Base-by-base conservation (phyloP, 2,113 vertebrate species). In the Coreoperca whiteheadi region DNA sequence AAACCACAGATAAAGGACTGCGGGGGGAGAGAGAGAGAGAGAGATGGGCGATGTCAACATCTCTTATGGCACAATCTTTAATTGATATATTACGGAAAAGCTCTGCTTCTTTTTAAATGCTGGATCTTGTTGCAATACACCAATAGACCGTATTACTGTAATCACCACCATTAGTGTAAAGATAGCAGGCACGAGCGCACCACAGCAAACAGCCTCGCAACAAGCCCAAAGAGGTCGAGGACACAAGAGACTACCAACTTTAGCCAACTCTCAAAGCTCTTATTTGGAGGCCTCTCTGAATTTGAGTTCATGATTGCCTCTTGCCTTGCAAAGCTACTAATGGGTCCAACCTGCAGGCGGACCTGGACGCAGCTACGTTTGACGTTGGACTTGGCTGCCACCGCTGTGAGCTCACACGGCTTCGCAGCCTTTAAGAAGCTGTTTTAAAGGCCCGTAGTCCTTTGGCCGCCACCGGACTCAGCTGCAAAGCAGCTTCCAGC, bases 31-130 rank as follows among this genome's bases (percentile, higher is more conserved):
- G 39, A 41, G 39, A 69, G 48, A 64, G 8, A 76, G 6, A 57
- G 46, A 75, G 39, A 56, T n/a, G n/a, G n/a, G n/a, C n/a, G n/a
- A n/a, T n/a, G 37, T 75, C 14, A 77, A 14, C 43, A 63, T 28
- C 10, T 46, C 34, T 34, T 3, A 8, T 30, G 28, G 11, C 11
- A 32, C 28, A 61, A 34, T 56, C 18, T 57, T 12, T 43, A 1
- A 46, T 56, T 18, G 6, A 28, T 46, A n/a, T n/a, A n/a, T n/a
- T n/a, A n/a, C n/a, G n/a, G n/a, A n/a, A n/a, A n/a, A n/a, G n/a
- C 15, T 16, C 10, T 4, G 37, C 37, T 7, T 41, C n/a, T n/a
- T n/a, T n/a, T 63, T 21, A 7, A 3, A 9, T 20, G 3, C 39
- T n/a, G 8, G 8, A 37, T 14, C 25, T 20, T 7, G 2, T 18